These are phyloP conservation scores for Istiophorus platypterus DNA, from an alignment of 2,113 vertebrate genomes.

Conservation along the genomic window DNA sequence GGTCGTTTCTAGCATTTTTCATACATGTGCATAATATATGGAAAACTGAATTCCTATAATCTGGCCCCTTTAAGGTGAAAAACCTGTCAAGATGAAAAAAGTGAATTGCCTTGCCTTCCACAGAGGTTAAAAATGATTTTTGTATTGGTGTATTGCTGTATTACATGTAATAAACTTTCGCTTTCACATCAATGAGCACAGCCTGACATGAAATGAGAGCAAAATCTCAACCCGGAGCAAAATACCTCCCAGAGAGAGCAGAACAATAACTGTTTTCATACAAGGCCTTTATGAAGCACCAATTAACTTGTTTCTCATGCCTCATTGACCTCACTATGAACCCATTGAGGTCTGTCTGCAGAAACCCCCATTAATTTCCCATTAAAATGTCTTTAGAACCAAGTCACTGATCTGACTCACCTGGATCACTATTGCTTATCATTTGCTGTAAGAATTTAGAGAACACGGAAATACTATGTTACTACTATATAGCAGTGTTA, in stretches of 20 bases:
- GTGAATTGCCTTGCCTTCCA: background rate
- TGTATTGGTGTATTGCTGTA: background rate
- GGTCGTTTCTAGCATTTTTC: background rate
- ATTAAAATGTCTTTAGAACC: conserved; percentile 70
- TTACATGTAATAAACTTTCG: conserved; percentile 4
- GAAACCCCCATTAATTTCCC: conserved; percentile 58
- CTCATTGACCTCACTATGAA: conserved; percentile 65
- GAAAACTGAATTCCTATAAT: background rate
- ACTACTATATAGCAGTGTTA: conserved; percentile 16
- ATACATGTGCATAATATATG: background rate
- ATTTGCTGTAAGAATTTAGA: conserved; percentile 23
- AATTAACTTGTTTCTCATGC: conserved; percentile 68
- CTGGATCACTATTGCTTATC: conserved; percentile 61
- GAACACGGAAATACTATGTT: conserved; percentile 5
- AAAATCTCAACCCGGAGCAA: conserved; percentile 21
- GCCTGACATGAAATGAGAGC: conserved; percentile 17
- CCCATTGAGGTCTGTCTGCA: conserved; percentile 55
- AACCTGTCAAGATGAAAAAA: background rate
- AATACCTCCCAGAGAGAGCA: conserved; percentile 32
- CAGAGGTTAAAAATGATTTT: background rate
- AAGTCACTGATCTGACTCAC: conserved; percentile 60
- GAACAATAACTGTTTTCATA: conserved; percentile 68
- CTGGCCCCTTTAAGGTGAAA: background rate
- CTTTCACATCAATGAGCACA: conserved; percentile 24
- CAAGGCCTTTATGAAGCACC: conserved; percentile 54